Conservation (phyloP, 2,888 invertebrate species). For the Copidosoma aretas region DNA sequence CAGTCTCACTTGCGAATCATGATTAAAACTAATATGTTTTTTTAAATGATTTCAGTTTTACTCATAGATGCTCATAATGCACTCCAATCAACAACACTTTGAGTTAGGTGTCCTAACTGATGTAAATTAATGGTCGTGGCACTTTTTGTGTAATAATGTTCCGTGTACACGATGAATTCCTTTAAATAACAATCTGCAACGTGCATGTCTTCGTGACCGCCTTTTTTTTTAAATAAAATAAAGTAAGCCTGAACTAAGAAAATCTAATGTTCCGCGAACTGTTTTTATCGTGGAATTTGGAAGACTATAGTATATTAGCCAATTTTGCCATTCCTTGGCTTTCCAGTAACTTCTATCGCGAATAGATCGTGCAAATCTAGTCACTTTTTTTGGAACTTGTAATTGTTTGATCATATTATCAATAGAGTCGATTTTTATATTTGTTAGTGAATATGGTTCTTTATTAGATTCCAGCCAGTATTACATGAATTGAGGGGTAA, state of each 20-base stretch:
- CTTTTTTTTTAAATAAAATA: slow-evolving; percentile 12
- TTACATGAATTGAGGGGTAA: neutral
- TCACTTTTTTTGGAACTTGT: neutral
- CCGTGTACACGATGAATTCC: slow-evolving; percentile 8
- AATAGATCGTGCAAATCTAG: neutral
- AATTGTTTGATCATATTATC: neutral
- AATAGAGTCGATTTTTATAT: neutral
- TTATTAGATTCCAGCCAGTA: neutral
- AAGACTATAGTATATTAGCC: slow-evolving; percentile 8
- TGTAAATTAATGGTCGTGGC: slow-evolving; percentile 37
- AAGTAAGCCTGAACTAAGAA: neutral
- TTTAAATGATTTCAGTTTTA: too few species aligned
- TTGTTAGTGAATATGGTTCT: neutral
- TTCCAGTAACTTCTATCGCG: slow-evolving; percentile 7
- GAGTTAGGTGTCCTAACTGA: slow-evolving; percentile 27
- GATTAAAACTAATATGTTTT: too few species aligned
- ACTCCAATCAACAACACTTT: slow-evolving; percentile 34
- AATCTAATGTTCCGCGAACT: neutral
- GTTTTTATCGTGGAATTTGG: neutral
- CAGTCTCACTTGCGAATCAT: too few species aligned
- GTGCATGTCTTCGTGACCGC: neutral
- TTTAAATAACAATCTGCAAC: slow-evolving; percentile 6
- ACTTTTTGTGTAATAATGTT: slow-evolving; percentile 11
- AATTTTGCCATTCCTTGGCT: slow-evolving; percentile 8
- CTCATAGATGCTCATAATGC: slow-evolving; percentile 33